These are phyloP conservation scores for Iphiclides podalirius DNA, from an alignment of 2,888 invertebrate species.

Conservation along the genomic window DNA sequence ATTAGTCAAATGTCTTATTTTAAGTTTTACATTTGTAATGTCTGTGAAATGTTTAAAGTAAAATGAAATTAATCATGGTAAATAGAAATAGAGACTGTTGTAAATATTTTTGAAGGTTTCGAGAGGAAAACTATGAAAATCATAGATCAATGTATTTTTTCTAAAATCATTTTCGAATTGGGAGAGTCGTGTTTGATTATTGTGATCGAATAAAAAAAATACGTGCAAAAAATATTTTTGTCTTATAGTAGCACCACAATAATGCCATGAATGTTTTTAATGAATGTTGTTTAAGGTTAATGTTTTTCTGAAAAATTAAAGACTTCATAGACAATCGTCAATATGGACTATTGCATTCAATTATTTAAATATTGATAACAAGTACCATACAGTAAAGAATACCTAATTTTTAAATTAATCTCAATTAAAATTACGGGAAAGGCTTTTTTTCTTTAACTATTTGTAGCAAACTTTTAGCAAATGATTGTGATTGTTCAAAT, in stretches of 20 bases:
- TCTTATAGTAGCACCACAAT: constrained; percentile 45
- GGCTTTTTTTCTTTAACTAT: too few relatives aligned
- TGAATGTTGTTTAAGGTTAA: constrained; percentile 29
- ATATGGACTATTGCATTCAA: too few relatives aligned
- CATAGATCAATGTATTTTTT: constrained; percentile 46
- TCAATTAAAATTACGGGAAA: too few relatives aligned
- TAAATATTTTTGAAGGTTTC: constrained; percentile 39
- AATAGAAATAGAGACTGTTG: constrained; percentile 41
- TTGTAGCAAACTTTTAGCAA: too few relatives aligned
- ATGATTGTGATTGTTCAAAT: too few relatives aligned
- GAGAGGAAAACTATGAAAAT: constrained; percentile 28
- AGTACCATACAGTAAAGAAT: too few relatives aligned
- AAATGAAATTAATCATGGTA: constrained; percentile 30
- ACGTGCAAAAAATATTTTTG: constrained; percentile 46
- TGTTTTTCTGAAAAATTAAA: constrained; percentile 25
- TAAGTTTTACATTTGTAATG: constrained; percentile 28
- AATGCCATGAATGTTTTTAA: constrained; percentile 33
- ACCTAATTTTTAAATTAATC: too few relatives aligned
- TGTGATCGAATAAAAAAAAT: constrained; percentile 32
- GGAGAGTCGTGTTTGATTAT: constrained; percentile 39
- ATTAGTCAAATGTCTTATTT: constrained; percentile 55
- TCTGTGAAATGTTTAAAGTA: constrained; percentile 25
- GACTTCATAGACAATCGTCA: constrained; percentile 20
- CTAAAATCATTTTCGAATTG: constrained; percentile 44
- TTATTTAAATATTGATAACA: too few relatives aligned